Conservation (phyloP, 2,113 vertebrate genomes). For the Strix aluco region DNA sequence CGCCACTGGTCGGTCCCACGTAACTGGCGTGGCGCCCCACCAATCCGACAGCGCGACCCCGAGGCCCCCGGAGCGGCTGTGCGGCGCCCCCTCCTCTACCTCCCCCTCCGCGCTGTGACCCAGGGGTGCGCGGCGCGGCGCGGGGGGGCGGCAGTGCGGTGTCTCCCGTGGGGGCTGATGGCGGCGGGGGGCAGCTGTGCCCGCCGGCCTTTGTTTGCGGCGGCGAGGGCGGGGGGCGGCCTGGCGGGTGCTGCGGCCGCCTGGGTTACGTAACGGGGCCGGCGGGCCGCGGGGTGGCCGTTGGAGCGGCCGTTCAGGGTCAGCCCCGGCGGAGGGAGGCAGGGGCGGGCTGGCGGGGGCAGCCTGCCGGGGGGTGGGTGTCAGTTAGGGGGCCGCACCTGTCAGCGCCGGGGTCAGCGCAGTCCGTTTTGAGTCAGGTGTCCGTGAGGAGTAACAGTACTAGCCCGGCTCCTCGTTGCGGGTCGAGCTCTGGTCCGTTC, state of each 20-base stretch:
- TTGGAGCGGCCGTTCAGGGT: neutral
- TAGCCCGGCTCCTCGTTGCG: too few species aligned
- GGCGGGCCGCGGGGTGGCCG: neutral
- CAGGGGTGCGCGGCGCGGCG: neutral
- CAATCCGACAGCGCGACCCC: neutral
- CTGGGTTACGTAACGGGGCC: neutral
- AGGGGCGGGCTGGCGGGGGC: too few species aligned
- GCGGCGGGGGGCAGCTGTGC: too few species aligned
- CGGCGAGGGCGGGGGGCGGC: neutral
- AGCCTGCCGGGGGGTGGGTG: neutral
- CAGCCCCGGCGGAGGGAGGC: neutral
- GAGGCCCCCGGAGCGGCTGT: neutral
- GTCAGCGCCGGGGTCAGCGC: neutral
- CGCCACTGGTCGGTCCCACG: too few species aligned
- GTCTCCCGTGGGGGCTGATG: too few species aligned
- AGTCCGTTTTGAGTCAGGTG: too few species aligned
- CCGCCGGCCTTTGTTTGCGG: neutral
- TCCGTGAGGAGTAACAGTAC: neutral
- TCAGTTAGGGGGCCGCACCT: neutral
- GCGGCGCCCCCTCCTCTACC: neutral
- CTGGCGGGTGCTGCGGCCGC: neutral
- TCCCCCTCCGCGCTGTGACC: accelerated
- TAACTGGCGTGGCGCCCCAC: neutral
- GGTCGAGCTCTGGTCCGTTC: neutral
- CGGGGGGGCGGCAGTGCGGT: too few species aligned